phyloP scores from a whole-genome alignment of 2,797 vertebrate genomes.

The Cephalopachus bancanus region DNA sequence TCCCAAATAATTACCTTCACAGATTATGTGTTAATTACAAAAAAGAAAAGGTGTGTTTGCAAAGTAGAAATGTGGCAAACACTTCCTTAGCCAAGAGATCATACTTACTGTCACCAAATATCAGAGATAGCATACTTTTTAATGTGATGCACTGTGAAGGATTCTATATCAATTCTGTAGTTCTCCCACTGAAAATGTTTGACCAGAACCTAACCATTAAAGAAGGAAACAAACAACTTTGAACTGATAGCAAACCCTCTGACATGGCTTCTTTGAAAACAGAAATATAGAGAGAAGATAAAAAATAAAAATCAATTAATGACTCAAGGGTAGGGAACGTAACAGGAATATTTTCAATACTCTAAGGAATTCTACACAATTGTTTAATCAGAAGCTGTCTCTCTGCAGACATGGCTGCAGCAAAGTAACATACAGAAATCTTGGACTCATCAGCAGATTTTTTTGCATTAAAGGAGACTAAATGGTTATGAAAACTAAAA shows the following conservation, averaged over 20 bases:
- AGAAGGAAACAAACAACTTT: background rate
- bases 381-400: too few species aligned
- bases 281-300: background rate
- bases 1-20: background rate
- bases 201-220: background rate
- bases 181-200: background rate
- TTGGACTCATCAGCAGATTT: background rate
- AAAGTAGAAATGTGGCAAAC: background rate
- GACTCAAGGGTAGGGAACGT: background rate
- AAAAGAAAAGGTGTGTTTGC: background rate
- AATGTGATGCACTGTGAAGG: too few species aligned
- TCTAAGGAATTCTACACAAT: too few species aligned
- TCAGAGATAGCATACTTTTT: background rate
- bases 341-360: too few species aligned
- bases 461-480: background rate
- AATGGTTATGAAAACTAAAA: background rate
- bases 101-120: too few species aligned
- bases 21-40: background rate
- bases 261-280: background rate
- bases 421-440: too few species aligned
- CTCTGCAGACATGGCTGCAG: too few species aligned
- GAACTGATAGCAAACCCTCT: background rate
- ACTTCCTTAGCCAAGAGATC: background rate
- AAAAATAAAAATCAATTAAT: background rate
- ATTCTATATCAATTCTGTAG: rapidly evolving